Conservation (phyloP, 2,113 vertebrate genomes). For the Vombatus ursinus region DNA sequence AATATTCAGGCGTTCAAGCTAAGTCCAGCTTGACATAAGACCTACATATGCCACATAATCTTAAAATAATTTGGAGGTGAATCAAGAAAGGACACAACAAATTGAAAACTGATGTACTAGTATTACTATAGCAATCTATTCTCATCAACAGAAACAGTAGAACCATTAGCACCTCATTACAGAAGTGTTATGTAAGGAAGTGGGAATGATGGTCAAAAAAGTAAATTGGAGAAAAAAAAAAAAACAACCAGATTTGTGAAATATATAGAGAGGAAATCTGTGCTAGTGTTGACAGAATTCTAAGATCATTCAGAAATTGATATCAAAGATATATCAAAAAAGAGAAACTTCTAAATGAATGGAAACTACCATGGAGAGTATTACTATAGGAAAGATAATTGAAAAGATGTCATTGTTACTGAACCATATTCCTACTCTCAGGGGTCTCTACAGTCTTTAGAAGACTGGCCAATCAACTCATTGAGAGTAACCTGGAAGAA, state of each 20-base stretch:
- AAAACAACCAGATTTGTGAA: not conserved
- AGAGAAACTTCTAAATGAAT: not conserved
- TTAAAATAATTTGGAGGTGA: not conserved
- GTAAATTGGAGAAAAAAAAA: not conserved
- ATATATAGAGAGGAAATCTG: not conserved
- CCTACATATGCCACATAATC: not conserved
- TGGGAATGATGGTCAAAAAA: not conserved
- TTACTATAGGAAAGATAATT: not conserved
- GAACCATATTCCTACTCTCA: not conserved
- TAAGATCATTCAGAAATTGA: not conserved
- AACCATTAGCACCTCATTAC: not conserved
- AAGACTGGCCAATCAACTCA: not conserved
- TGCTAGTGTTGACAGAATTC: not conserved
- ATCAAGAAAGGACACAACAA: not conserved
- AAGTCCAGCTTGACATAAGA: not conserved
- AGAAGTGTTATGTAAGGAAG: not conserved
- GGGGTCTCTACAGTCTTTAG: not conserved
- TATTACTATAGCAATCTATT: not conserved
- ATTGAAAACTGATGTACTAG: not conserved
- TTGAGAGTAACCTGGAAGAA: not conserved
- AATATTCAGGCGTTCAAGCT: not conserved
- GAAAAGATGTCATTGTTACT: not conserved
- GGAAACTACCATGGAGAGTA: not conserved
- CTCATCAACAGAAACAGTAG: not conserved
- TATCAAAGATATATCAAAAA: not conserved